phyloP scores from a whole-genome alignment of 2,797 vertebrate genomes.

The Pipistrellus pygmaeus region DNA sequence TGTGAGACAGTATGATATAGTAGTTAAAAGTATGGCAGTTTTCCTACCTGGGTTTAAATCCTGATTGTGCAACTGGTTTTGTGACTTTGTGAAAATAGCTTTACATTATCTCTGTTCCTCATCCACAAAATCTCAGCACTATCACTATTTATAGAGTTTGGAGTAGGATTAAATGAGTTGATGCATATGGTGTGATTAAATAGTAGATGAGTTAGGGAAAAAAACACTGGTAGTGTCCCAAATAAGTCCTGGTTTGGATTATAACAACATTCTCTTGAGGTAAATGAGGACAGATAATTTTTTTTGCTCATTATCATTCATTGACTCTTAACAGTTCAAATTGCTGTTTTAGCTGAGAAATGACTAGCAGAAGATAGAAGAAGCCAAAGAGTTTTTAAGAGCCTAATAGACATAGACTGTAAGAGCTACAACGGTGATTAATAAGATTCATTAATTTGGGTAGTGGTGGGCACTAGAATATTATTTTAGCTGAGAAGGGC shows the following conservation, averaged over 20 bases:
- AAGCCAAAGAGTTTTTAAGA: neutral
- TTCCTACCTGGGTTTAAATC: neutral
- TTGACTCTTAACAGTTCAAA: neutral
- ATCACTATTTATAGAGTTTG: neutral
- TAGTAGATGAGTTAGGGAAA: neutral
- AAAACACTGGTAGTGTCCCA: neutral
- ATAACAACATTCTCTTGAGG: slow-evolving; percentile 40
- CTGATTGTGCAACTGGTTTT: neutral
- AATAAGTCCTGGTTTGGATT: neutral
- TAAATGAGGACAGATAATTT: neutral
- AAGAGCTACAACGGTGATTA: neutral
- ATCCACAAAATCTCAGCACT: neutral
- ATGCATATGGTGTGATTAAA: neutral
- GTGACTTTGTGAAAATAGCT: slow-evolving; percentile 12
- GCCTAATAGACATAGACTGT: neutral
- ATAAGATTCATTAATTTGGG: neutral
- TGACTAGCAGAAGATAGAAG: slow-evolving; percentile 1
- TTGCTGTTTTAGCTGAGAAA: slow-evolving; percentile 45
- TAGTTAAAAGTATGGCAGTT: neutral
- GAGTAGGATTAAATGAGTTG: slow-evolving; percentile 29
- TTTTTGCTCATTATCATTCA: neutral
- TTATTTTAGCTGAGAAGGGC: neutral
- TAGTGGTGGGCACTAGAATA: neutral
- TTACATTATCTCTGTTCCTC: neutral
- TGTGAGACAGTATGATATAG: neutral